Base-by-base conservation (phyloP, 2,888 invertebrate species). In the Eudasyphora cyanicolor region DNA sequence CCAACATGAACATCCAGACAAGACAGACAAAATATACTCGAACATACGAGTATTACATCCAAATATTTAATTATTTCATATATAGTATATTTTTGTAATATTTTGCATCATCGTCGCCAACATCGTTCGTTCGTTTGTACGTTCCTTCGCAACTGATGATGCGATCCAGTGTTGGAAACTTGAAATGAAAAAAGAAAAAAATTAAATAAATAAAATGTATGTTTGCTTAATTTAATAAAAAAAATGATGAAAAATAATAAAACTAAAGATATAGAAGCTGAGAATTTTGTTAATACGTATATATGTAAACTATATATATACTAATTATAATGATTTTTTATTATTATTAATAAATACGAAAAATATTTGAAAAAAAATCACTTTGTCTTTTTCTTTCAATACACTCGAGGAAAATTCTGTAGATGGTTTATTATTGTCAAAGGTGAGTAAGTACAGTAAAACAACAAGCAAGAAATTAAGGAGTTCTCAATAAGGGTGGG, bases 201-300 rank as follows among this genome's bases (percentile, higher is more conserved):
- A 35, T 32, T 51, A 80, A 67, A 69, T n/a, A 29, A 60, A 24
- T 51, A 27, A 84, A 81, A 84, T 84, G 78, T 84, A 78, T 84
- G 81, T 81, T 81, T 84, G 84, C 84, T 84, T 84, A 67, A 76
- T 78, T 81, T 67, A 67, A 67, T 17, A 67, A 67, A 27, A 10
- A 3, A 57, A 57, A 57, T n/a, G n/a, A n/a, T n/a, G n/a, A n/a
- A n/a, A 57, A 21, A 8, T 12, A 57, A 49, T 17, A 17, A 49
- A 49, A 49, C 2, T 82, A 82, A 80, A 75, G 3, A 70, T 71
- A 83, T 79, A 82, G 67, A 84, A 79, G 84, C 81, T 78, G 78
- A 71, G 78, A 84, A 81, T 81, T 84, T 84, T 84, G 84, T 84
- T 84, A 54, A 78, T 84, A 81, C 70, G 84, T 79, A 76, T 64